A percentile compares a stretch with the other conserved stretches of the same genome.
These are phyloP conservation scores for Tipula unca DNA, from an alignment of 2,888 invertebrate species.

Conservation along the genomic window DNA sequence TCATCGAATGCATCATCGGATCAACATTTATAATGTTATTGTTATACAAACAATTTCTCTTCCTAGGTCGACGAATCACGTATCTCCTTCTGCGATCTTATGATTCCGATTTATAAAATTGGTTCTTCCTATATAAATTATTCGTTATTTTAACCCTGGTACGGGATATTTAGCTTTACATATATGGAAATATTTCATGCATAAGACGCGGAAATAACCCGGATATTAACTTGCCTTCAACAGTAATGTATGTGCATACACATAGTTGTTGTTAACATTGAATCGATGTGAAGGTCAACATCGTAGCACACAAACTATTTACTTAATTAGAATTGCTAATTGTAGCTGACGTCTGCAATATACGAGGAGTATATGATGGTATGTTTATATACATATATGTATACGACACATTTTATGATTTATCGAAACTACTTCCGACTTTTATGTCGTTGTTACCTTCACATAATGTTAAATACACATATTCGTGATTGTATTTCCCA, in stretches of 20 bases:
- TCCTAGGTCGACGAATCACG: no score
- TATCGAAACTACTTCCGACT: not conserved
- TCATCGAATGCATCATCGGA: no score
- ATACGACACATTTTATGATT: not conserved
- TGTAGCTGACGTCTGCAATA: not conserved
- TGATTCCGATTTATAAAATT: no score
- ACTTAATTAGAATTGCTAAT: not conserved
- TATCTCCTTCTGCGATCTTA: no score
- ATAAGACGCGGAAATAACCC: not conserved
- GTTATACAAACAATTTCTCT: no score
- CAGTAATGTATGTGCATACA: no score
- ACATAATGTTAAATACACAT: not conserved
- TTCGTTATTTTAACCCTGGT: not conserved
- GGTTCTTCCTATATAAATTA: no score
- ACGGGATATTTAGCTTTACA: no score
- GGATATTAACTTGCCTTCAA: not conserved
- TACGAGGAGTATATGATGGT: not conserved
- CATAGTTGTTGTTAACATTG: not conserved
- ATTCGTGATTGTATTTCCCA: not conserved
- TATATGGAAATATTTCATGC: not conserved
- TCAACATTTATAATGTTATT: no score
- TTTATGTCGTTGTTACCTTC: not conserved
- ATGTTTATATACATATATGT: not conserved
- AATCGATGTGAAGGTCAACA: not conserved
- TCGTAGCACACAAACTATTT: not conserved